phyloP scores from a whole-genome alignment of 2,797 vertebrate species.

The Setipinna tenuifilis region DNA sequence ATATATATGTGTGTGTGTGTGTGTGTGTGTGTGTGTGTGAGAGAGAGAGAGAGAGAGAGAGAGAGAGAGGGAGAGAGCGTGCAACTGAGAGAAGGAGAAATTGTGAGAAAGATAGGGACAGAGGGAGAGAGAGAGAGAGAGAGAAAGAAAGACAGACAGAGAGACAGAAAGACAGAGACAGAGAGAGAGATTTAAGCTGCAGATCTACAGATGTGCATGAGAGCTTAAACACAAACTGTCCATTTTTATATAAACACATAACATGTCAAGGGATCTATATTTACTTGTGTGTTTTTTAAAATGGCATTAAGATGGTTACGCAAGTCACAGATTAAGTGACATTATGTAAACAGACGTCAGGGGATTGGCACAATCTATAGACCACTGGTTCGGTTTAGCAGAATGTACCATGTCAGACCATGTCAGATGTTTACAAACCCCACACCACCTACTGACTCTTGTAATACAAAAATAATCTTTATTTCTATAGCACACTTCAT shows the following conservation, averaged over 20 bases:
- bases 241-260: not conserved
- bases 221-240: not conserved
- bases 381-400: not conserved
- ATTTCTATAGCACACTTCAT: no score
- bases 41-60: no score
- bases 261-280: not conserved
- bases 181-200: not conserved
- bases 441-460: no score
- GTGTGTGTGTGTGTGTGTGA: constrained; percentile 29
- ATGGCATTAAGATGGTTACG: not conserved
- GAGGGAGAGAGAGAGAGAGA: not conserved
- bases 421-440: not conserved
- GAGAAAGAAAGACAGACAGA: no score
- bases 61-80: no score
- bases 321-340: not conserved
- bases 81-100: not conserved
- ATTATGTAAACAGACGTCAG: not conserved
- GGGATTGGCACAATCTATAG: not conserved
- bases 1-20: constrained; percentile 11
- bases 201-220: not conserved
- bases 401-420: not conserved
- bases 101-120: no score
- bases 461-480: no score
- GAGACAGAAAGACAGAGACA: no score
- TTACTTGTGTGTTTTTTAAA: not conserved